These are phyloP conservation scores for Neosalanx taihuensis DNA, from an alignment of 2,797 vertebrate genomes.

Conservation along the genomic window DNA sequence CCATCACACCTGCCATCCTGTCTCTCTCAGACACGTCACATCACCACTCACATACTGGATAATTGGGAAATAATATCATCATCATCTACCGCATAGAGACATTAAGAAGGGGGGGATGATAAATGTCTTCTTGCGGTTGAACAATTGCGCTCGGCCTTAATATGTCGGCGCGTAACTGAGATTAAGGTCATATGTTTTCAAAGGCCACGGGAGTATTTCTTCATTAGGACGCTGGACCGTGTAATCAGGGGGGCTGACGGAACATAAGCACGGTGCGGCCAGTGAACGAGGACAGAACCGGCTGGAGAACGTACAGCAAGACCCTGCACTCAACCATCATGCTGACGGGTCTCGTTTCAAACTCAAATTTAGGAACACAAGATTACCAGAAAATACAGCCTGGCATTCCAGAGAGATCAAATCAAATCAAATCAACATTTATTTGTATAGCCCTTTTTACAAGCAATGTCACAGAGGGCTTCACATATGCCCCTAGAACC, in stretches of 20 bases:
- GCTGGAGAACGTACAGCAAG: background rate
- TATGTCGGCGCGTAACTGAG: background rate
- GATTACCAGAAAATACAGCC: background rate
- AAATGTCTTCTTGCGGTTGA: background rate
- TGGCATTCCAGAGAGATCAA: slow-evolving; percentile 1
- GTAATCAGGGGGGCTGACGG: slow-evolving; percentile 1
- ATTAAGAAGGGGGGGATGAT: background rate
- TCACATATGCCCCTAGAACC: too few species aligned
- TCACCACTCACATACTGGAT: slow-evolving; percentile 33
- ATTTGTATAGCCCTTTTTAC: too few species aligned
- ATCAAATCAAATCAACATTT: too few species aligned
- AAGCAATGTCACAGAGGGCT: too few species aligned
- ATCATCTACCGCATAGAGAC: background rate
- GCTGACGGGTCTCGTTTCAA: background rate
- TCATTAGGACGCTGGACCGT: background rate
- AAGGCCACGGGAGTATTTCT: background rate
- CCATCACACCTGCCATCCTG: slow-evolving; percentile 14
- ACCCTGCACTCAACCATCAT: too few species aligned
- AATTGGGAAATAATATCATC: slow-evolving; percentile 21
- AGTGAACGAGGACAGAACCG: background rate
- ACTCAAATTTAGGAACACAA: background rate
- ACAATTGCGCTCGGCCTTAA: background rate
- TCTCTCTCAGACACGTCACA: slow-evolving; percentile 45
- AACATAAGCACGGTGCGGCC: background rate
- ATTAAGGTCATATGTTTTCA: background rate